Evolutionary conservation across 2,797 vertebrate genomes (phyloP), one percentile per base, ranked within the genome.

Genomic region (Fistularia commersonii): DNA sequence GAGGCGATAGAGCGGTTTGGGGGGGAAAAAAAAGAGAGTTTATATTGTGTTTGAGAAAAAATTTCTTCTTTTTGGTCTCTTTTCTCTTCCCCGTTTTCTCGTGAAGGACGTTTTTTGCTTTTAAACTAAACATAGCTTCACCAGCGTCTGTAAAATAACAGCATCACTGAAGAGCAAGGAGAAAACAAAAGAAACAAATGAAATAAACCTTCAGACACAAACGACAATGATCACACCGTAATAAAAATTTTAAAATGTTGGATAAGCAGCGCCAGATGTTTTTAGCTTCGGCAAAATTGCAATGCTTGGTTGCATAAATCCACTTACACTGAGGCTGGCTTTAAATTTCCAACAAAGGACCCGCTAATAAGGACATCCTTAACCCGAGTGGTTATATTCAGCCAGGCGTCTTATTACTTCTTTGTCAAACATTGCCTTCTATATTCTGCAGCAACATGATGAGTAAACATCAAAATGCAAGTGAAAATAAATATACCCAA

Each of bases 211-310:
- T 41, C 52, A 48, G 42, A 69, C 44, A 55, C 57, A 32, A 48
- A 12, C 38, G 34, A 31, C 51, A 48, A 61, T 54, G 64, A 74
- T 64, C 57, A 56, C 49, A 53, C 45, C 8, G 15, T 2, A 57
- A 54, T 4, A 54, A 74, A 50, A 72, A 77, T 78, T 79, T 67
- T 48, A 51, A 79, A 69, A 74, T 61, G 41, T 32, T 52, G 23
- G 23, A 23, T 77, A 69, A 85, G 56, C 59, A 36, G 55, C 71
- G 49, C 68, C 78, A 88, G 66, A 86, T 85, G 57, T 57, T 58
- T 15, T 35, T n/a, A 54, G 23, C 4, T 23, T 23, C 23, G 23
- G 23, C 23, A 23, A 23, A 23, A 23, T 23, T 23, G 2, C 23
- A 23, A 23, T 23, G 23, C 23, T 23, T 23, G 23, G 23, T 23